Evolutionary conservation across 1,140 invertebrate genomes (phyloP).

Genomic region (Pseudomyrmex sp.): DNA sequence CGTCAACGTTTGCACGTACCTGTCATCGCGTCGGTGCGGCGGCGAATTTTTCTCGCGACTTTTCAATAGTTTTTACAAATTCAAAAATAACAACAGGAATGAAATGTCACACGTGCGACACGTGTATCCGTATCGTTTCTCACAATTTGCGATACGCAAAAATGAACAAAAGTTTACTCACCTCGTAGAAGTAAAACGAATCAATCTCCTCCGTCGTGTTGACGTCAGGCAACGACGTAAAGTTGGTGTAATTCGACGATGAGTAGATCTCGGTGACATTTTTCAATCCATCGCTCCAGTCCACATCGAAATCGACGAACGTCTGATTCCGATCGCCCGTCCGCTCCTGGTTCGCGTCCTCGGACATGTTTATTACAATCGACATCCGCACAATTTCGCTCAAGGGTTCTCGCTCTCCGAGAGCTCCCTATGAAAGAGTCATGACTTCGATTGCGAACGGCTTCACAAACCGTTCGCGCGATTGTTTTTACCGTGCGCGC

Average conservation of each 20-base stretch:
- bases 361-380: slow-evolving; percentile 55
- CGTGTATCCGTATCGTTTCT: background rate
- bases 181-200: slow-evolving; percentile 82
- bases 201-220: slow-evolving; percentile 77
- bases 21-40: background rate
- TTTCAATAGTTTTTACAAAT: background rate
- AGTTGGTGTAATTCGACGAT: slow-evolving; percentile 58
- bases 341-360: background rate
- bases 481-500: background rate
- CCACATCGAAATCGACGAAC: slow-evolving; percentile 14
- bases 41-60: background rate
- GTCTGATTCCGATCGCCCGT: slow-evolving; percentile 60
- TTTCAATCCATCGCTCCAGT: background rate
- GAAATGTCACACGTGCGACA: background rate
- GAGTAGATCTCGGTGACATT: slow-evolving; percentile 16
- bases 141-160: background rate
- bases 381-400: slow-evolving; percentile 8
- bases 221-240: slow-evolving; percentile 61
- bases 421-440: slow-evolving; percentile 31
- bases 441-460: slow-evolving; percentile 45
- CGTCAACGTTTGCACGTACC: background rate
- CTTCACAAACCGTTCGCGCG: slow-evolving; percentile 11
- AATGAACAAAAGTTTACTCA: slow-evolving; percentile 50
- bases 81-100: slow-evolving; percentile 1
- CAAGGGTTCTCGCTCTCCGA: slow-evolving; percentile 16